Evolutionary conservation across 2,113 vertebrate genomes (phyloP).

Genomic region (Meriones unguiculatus): DNA sequence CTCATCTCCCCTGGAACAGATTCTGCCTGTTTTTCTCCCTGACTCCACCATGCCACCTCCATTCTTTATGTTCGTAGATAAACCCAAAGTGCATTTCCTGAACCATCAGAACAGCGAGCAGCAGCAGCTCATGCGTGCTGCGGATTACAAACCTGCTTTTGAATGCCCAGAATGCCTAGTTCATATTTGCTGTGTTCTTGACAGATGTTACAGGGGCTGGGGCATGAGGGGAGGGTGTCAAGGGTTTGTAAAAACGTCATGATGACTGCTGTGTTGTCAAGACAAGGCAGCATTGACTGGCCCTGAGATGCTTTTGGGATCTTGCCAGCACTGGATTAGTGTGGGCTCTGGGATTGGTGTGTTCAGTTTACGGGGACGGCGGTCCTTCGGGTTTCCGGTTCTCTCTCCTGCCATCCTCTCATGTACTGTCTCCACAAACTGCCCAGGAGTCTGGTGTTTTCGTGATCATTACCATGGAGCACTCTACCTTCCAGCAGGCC

Average conservation of each 20-base stretch:
- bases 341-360: neutral
- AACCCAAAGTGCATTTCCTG: conserved; percentile 70
- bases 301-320: neutral
- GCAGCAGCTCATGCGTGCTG: conserved; percentile 58
- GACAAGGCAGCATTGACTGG: neutral
- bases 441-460: neutral
- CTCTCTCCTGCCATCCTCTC: neutral
- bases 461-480: neutral
- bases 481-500: neutral
- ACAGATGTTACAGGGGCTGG: neutral
- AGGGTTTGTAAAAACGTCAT: neutral
- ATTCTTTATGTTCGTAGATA: conserved; percentile 37
- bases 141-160: neutral
- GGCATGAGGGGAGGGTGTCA: neutral
- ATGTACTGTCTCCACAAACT: neutral
- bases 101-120: conserved; percentile 73
- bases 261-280: neutral
- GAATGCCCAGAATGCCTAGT: neutral
- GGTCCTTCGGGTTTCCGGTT: neutral
- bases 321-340: neutral
- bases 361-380: neutral
- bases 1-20: conserved; percentile 59
- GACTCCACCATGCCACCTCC: conserved; percentile 26
- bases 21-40: neutral
- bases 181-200: neutral